Base-by-base conservation (phyloP, 1,140 invertebrate species). In the Trichonephila inaurata region DNA sequence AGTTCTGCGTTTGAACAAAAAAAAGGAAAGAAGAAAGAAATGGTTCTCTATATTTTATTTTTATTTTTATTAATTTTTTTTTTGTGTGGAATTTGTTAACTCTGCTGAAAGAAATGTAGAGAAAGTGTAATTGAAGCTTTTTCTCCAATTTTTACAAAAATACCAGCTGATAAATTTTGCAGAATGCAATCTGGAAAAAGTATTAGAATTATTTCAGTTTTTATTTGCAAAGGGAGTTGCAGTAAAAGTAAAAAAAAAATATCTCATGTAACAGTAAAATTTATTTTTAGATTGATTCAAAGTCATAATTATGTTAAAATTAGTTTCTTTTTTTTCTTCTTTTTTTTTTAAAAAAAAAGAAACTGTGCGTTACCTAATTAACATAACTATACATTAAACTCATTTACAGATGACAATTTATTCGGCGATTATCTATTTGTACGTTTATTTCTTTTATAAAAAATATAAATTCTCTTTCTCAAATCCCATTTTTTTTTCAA, bases 1-100 rank as follows among this genome's bases (percentile, higher is more conserved):
- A 10, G 14, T 77, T 33, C 14, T 77, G 72, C 18, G 4, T 77
- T 18, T 4, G 16, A 77, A 21, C 16, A 40, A 28, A 33, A 77
- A 77, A 28, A 33, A 16, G 40, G 40, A 28, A 28, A 33, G 6
- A 77, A 77, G 33, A 40, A 77, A 77, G 64, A 40, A 40, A 40
- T 40, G 33, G 33, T 40, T 19, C 24, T 77, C 72, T 12, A 51
- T 51, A 16, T 19, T 77, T 77, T 33, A 77, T 33, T 77, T 77
- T 77, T 77, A 77, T 19, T 77, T n/a, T n/a, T n/a, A n/a, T n/a
- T n/a, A n/a, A n/a, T n/a, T n/a, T 28, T 40, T 40, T 77, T 77
- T 19, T 40, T 4, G 40, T 4, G 0, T 33, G 0, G 51, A 77
- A 33, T 77, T 40, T 40, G 16, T 40, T 18, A 33, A 10, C 4